Evolutionary conservation across 2,113 vertebrate species (phyloP), one percentile per base, ranked within the genome.

Genomic region (Paedocypris sp.): DNA sequence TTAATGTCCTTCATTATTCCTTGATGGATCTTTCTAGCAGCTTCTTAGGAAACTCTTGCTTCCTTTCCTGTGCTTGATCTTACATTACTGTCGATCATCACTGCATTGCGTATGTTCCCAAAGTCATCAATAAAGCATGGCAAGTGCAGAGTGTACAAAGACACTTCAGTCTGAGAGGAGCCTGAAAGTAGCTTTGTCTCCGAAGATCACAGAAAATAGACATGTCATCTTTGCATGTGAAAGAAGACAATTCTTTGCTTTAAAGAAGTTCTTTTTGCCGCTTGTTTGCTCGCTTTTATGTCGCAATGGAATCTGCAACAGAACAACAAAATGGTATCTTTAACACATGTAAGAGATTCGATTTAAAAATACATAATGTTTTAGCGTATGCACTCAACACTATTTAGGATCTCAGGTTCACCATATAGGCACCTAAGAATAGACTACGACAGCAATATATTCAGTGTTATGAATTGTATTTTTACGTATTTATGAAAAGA

Each of bases 101-200:
- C 60, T 18, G 52, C 43, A 62, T 15, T 22, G 35, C 46, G 12
- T 36, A 11, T 26, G 26, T 46, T 11, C 48, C 29, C 8, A 32
- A 16, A 22, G n/a, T 29, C 46, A 62, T 51, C 23, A 41, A 62
- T 61, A 61, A 61, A 48, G 46, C 59, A 60, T 39, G 13, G 29
- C 10, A 5, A 18, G 32, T 23, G 12, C 22, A 15, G 52, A 26
- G 20, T 16, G 12, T 36, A 36, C 23, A 9, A 26, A 22, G 16
- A 66, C 23, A 22, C 25, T 13, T 49, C 25, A 48, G 28, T 23
- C 28, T 12, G n/a, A n/a, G n/a, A 53, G 36, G 58, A 26, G 19
- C 33, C 56, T 41, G 13, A 20, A 26, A 31, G 49, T 11, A 18
- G 7, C 43, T 52, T 7, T 25, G 4, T 3, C 13, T 28, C 35